Base-by-base conservation (phyloP, 2,888 invertebrate species). In the Criorhina ranunculi region DNA sequence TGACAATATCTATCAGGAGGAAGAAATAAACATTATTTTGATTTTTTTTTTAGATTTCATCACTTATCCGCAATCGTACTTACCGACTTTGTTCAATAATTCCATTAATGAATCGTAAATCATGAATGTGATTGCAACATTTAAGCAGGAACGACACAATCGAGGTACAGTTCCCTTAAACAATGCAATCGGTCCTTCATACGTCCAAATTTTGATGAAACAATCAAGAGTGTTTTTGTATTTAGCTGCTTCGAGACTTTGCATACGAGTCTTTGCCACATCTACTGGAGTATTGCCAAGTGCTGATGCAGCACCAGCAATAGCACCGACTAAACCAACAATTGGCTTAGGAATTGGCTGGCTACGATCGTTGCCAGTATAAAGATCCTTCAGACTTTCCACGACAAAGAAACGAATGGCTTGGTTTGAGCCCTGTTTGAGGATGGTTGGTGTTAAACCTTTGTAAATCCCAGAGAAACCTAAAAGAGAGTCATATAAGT, bases 21-120 rank as follows among this genome's bases (percentile, higher is more conserved):
- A n/a, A n/a, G n/a, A n/a, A n/a, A n/a, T n/a, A n/a, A n/a, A n/a
- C n/a, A n/a, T n/a, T n/a, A n/a, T n/a, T n/a, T n/a, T n/a, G n/a
- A n/a, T n/a, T n/a, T n/a, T 24, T 24, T 24, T 1, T 4, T 24
- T 24, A 24, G 24, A 1, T 4, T 24, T 4, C 24, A 1, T 24
- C 24, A 24, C 24, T 24, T 24, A 4, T 3, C 1, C 4, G 4
- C 24, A 1, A 3, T 24, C 24, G 24, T 24, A 1, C 24, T 24
- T 24, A 1, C 24, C 1, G 2, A 24, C 12, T 90, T 94, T 95
- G 92, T 98, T 97, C 90, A 99, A 98, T 0, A 97, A 90, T 70
- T 99, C 98, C 98, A 99, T 99, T 91, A 99, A 98, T 76, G 97
- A 97, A 91, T 99, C 99, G 91, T 99, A 99, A 89, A 99, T 98